Evolutionary conservation across 2,113 vertebrate genomes (phyloP).

Genomic region (Antechinus flavipes): DNA sequence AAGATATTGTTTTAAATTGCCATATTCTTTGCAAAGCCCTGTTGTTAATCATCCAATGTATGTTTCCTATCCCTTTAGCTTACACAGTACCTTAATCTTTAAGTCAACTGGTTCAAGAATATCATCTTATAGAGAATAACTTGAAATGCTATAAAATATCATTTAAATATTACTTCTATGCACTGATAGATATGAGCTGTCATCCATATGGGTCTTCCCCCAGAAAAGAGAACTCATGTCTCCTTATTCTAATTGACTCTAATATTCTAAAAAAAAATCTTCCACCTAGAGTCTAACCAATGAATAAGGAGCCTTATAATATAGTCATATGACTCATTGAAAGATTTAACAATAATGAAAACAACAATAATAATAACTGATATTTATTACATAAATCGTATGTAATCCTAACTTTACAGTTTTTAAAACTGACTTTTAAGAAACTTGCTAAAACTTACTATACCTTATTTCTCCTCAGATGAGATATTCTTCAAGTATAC

Average conservation of each 20-base stretch:
- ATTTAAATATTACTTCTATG: background rate
- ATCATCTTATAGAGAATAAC: background rate
- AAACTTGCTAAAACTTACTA: background rate
- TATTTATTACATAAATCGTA: background rate
- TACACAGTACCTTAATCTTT: background rate
- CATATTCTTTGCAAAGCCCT: background rate
- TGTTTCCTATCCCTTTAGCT: background rate
- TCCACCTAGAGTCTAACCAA: too few relatives aligned
- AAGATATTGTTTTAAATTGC: background rate
- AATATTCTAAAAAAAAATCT: too few relatives aligned
- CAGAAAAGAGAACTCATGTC: background rate
- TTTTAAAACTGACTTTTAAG: background rate
- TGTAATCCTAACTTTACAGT: too few relatives aligned
- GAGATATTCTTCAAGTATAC: background rate
- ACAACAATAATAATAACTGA: background rate
- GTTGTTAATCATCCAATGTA: background rate
- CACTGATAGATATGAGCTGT: background rate
- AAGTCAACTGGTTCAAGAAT: background rate
- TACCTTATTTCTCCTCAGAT: background rate
- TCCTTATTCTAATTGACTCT: background rate
- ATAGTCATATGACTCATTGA: background rate
- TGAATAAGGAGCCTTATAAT: background rate
- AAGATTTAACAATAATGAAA: background rate
- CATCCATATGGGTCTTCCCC: too few relatives aligned
- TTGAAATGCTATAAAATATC: background rate